These are phyloP conservation scores for Mormyrus proboscirostris DNA, from an alignment of 2,797 vertebrate species.

Conservation along the genomic window DNA sequence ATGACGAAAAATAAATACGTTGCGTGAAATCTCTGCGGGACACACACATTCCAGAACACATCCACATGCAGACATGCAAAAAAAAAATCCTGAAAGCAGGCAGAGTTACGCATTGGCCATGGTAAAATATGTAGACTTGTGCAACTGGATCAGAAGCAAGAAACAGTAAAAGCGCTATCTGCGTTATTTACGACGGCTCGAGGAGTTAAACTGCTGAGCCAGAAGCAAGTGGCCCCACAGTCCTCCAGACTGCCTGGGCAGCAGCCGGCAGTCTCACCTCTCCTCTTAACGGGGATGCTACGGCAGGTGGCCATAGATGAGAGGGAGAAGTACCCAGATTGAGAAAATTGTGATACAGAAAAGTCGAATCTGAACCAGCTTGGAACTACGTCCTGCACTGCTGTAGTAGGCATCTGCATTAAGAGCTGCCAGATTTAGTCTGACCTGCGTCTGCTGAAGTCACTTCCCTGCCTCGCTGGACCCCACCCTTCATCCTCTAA, in stretches of 20 bases:
- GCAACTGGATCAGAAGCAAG: background rate
- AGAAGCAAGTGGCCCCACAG: background rate
- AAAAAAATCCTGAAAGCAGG: background rate
- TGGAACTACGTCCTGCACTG: background rate
- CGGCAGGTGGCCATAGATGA: background rate
- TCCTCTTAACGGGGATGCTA: background rate
- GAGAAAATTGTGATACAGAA: background rate
- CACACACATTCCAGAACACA: background rate
- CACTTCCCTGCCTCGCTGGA: background rate
- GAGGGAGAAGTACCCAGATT: background rate
- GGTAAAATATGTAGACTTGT: slow-evolving; percentile 9
- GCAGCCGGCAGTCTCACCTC: background rate
- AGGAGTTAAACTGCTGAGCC: background rate
- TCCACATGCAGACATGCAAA: background rate
- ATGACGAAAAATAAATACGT: background rate
- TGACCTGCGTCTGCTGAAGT: background rate
- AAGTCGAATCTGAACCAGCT: background rate
- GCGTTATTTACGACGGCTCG: background rate
- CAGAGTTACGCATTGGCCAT: background rate
- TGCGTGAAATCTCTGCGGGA: background rate
- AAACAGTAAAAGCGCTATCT: background rate
- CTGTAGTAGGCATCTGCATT: background rate
- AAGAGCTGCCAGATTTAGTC: background rate
- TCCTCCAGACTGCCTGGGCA: background rate
- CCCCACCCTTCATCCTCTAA: background rate